Conservation (phyloP, 2,888 invertebrate genomes). For the Hydrotaea diabolus region DNA sequence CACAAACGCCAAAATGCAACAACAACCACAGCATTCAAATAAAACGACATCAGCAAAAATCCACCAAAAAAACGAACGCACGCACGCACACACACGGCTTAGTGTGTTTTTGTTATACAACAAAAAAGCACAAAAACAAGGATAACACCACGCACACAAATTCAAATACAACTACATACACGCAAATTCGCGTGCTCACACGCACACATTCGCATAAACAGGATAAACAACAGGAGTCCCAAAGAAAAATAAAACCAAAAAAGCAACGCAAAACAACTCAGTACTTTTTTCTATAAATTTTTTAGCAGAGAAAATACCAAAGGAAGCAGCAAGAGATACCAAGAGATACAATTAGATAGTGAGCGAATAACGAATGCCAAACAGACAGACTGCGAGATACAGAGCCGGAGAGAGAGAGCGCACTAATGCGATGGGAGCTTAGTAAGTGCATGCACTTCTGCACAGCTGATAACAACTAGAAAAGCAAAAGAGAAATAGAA, state of each 20-base stretch:
- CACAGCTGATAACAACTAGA: constrained; percentile 15
- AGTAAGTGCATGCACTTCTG: constrained; percentile 44
- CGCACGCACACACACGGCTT: not conserved
- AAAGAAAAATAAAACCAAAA: constrained; percentile 36
- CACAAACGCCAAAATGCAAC: constrained; percentile 37
- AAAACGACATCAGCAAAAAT: constrained; percentile 20
- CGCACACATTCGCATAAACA: constrained; percentile 20
- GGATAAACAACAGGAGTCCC: constrained; percentile 39
- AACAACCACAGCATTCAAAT: constrained; percentile 2
- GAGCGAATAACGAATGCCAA: constrained; percentile 4
- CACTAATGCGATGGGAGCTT: constrained; percentile 9
- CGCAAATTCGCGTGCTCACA: not conserved
- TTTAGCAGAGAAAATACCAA: constrained; percentile 13
- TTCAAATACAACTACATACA: not conserved
- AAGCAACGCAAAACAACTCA: constrained; percentile 19
- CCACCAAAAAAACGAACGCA: constrained; percentile 9
- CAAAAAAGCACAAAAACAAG: constrained; percentile 41
- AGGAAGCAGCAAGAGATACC: constrained; percentile 18
- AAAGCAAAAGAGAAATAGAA: not conserved
- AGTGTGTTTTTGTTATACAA: constrained; percentile 41
- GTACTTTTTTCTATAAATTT: not conserved
- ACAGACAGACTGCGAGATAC: constrained; percentile 9
- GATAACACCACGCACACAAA: constrained; percentile 28
- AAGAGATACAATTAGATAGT: constrained; percentile 2
- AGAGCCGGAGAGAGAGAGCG: constrained; percentile 28